Evolutionary conservation across 2,888 invertebrate genomes (phyloP), one percentile per base, ranked within the genome.

Genomic region (Ectemnius cavifrons): DNA sequence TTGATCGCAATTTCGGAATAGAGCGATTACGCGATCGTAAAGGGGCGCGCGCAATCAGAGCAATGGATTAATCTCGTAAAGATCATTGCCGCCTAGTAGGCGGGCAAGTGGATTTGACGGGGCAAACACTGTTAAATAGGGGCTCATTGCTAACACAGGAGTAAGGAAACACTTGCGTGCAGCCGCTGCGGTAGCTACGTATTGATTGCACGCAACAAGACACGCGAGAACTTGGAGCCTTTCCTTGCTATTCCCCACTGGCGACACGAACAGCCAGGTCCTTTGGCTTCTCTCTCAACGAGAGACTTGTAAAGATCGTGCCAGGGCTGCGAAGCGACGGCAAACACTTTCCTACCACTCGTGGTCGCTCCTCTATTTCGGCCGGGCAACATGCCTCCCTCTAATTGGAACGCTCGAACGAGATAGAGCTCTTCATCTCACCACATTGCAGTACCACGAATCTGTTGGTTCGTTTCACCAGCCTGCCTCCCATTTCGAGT

Each of bases 181-280:
- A 37, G 8, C 11, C 37, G 37, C 11, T 37, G 37, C 37, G 37
- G 37, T 37, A 69, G 61, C 64, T 69, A 63, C 70, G 83, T 84
- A 84, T 84, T 84, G 84, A 84, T 84, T 79, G 78, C 70, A 84
- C 84, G 83, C 84, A 84, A 79, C 71, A 76, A 49, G 64, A 75
- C 83, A 84, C 75, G 84, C 84, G 80, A 84, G 69, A 70, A 72
- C 70, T 73, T 67, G 52, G 65, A 67, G 69, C 70, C 56, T 71
- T 73, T 76, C 63, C 74, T 70, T 71, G 73, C 63, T 52, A 58
- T 77, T 37, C 6, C 11, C 11, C 1, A 37, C 37, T 37, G 57
- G 71, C 45, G 67, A 64, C 46, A 64, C 60, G 37, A 18, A 63
- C 71, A 46, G 27, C 11, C 1, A 4, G 4, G 37, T 45, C n/a